Evolutionary conservation across 2,888 invertebrate genomes (phyloP).

Genomic region (Coelopa pilipes): DNA sequence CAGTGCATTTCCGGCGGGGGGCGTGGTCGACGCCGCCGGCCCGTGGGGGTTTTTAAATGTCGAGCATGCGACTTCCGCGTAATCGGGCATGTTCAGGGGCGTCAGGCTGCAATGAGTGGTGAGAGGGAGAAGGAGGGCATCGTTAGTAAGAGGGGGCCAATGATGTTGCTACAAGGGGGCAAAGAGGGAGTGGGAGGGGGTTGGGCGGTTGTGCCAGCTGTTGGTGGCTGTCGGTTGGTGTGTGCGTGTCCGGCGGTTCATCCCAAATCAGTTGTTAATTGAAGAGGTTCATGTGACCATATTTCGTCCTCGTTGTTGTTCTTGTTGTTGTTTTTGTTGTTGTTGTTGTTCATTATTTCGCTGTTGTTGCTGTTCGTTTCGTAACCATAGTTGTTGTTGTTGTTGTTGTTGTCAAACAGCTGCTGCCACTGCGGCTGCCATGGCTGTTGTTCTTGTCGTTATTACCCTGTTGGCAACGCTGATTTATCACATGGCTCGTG

Average conservation of each 20-base stretch:
- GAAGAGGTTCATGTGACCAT: slow-evolving; percentile 26
- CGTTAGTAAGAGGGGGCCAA: slow-evolving; percentile 43
- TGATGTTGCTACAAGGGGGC: slow-evolving; percentile 36
- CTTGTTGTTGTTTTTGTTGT: slow-evolving; percentile 19
- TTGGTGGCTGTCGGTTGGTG: not conserved
- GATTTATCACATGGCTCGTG: not conserved
- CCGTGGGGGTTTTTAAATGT: slow-evolving; percentile 65
- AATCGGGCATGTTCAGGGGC: slow-evolving; percentile 68
- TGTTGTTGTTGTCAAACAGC: slow-evolving; percentile 17
- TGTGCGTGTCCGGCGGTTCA: slow-evolving; percentile 3
- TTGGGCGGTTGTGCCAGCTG: not conserved
- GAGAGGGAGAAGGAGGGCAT: slow-evolving; percentile 36
- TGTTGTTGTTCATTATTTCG: slow-evolving; percentile 17
- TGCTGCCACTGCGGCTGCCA: slow-evolving; percentile 10
- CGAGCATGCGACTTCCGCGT: slow-evolving; percentile 68
- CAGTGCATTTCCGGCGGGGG: slow-evolving; percentile 46
- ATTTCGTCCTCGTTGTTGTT: slow-evolving; percentile 16
- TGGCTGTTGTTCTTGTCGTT: slow-evolving; percentile 9
- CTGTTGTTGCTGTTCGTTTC: slow-evolving; percentile 4
- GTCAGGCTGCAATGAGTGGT: slow-evolving; percentile 58
- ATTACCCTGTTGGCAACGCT: not conserved
- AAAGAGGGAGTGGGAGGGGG: not conserved
- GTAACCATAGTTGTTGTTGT: slow-evolving; percentile 5
- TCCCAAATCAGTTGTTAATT: slow-evolving; percentile 30
- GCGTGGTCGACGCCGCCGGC: slow-evolving; percentile 8